Evolutionary conservation across 2,888 invertebrate genomes (phyloP), one percentile per base, ranked within the genome.

Genomic region (Drosophila incognita): DNA sequence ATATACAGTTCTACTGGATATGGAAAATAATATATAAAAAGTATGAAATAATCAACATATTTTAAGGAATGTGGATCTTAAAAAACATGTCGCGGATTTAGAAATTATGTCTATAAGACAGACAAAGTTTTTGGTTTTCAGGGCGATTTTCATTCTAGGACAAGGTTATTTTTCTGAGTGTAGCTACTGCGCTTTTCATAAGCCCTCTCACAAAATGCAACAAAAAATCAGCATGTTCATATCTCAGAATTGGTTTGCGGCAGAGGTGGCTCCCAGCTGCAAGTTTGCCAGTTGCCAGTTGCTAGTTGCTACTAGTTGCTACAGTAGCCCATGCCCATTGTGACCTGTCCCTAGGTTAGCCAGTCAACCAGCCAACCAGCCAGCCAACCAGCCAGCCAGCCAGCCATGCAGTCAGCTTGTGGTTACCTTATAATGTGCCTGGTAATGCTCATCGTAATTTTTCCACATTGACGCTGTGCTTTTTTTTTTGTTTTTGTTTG

Each of bases 381-480:
- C 51, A 49, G 11, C 10, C 46, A 18, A n/a, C 73, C 29, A n/a
- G 5, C 7, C 24, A 53, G 7, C 10, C 35, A 35, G 10, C 15
- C 49, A 49, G 33, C 24, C 24, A 35, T 31, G 76, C 54, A 18
- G 18, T 36, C 36, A 54, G 46, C 46, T 46, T 70, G 79, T 73
- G 70, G 79, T 74, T 76, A 79, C 80, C 87, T 91, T 92, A 91
- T 91, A 92, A 92, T 92, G 92, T 88, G 88, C 84, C 91, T 81
- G 85, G 87, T 92, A 92, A 92, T 92, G 92, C 91, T 92, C 91
- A 92, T 92, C 91, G 92, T 92, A 92, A 92, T 91, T 92, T 92
- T 92, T 91, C 83, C 81, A 83, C 83, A 90, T 89, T 83, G 87
- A 84, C 84, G 84, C 81, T 87, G 86, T 54, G 56, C n/a, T 35